Base-by-base conservation (phyloP, 2,888 invertebrate genomes). In the Keiferia lycopersicella region DNA sequence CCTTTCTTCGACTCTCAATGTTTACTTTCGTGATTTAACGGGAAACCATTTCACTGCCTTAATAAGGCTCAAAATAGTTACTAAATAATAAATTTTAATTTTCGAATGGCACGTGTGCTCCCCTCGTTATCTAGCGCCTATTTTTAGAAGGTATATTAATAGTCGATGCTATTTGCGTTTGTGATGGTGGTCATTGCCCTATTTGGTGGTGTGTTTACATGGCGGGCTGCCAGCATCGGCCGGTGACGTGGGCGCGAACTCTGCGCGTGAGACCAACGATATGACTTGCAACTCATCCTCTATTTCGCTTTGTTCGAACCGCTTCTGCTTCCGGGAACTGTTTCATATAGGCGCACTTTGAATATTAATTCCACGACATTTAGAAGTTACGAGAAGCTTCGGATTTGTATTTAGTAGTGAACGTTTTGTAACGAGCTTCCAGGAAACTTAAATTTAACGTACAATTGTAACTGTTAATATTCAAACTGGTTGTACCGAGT, bases 161-260 rank as follows among this genome's bases (percentile, higher is more conserved):
- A 89, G 87, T 84, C 73, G 74, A 76, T 77, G 76, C 87, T 90
- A 89, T 90, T 89, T 90, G 78, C 77, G 85, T 87, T 79, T 18
- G 69, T 71, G 69, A 77, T 73, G 77, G 75, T 88, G 90, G 88
- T 89, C 89, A 85, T 87, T 90, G 88, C 90, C 89, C 91, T 88
- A 88, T 87, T 88, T 89, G 90, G 89, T 84, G 77, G 75, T 82
- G 76, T 88, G 88, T 90, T 87, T 89, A 88, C 86, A 82, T 88
- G 88, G 88, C 87, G 80, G 74, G 69, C 64, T 79, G 87, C 86
- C 86, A 87, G 81, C 69, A 62, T 64, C 58, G 73, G 65, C 66
- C 66, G 68, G 75, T 79, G 77, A 78, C 76, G 76, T 73, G 26
- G 18, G 22, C 12, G 62, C 61, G 73, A 65, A 66, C 69, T 66